These are phyloP conservation scores for Aleiodes alternator DNA, from an alignment of 2,888 invertebrate species.

Conservation along the genomic window DNA sequence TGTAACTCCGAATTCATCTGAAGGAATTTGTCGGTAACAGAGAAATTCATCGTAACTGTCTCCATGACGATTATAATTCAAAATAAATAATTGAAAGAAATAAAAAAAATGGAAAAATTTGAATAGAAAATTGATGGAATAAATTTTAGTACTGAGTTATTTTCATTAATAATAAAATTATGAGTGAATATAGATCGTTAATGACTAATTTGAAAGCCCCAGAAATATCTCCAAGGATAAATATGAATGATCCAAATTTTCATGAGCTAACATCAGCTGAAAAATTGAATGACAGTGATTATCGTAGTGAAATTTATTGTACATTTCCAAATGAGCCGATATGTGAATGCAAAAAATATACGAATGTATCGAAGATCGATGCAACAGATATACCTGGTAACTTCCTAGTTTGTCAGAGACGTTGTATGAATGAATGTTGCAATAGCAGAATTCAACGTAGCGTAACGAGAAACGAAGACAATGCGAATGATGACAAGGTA, in stretches of 20 bases:
- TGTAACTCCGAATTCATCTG: not conserved
- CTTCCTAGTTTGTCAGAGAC: conserved; percentile 58
- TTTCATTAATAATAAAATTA: not conserved
- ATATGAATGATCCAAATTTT: conserved; percentile 62
- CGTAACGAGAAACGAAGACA: conserved; percentile 36
- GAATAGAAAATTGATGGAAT: conserved; percentile 8
- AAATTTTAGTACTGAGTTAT: not conserved
- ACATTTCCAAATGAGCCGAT: conserved; percentile 65
- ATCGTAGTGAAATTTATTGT: conserved; percentile 62
- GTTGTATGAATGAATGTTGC: conserved; percentile 61
- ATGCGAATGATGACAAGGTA: conserved; percentile 53
- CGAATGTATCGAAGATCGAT: conserved; percentile 11
- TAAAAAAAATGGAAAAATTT: conserved; percentile 39
- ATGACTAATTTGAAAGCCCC: conserved; percentile 53
- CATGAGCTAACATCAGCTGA: conserved; percentile 64
- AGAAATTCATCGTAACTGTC: conserved; percentile 33
- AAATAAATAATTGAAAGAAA: not conserved
- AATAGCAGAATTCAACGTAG: conserved; percentile 53
- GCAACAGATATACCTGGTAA: conserved; percentile 1
- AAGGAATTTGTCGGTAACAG: not conserved
- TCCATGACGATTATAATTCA: conserved; percentile 23
- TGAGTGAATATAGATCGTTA: not conserved
- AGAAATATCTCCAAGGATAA: conserved; percentile 54
- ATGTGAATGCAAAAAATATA: conserved; percentile 57
- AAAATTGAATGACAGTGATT: conserved; percentile 65